Base-by-base conservation (phyloP, 2,888 invertebrate genomes). In the Odontocerum albicorne region DNA sequence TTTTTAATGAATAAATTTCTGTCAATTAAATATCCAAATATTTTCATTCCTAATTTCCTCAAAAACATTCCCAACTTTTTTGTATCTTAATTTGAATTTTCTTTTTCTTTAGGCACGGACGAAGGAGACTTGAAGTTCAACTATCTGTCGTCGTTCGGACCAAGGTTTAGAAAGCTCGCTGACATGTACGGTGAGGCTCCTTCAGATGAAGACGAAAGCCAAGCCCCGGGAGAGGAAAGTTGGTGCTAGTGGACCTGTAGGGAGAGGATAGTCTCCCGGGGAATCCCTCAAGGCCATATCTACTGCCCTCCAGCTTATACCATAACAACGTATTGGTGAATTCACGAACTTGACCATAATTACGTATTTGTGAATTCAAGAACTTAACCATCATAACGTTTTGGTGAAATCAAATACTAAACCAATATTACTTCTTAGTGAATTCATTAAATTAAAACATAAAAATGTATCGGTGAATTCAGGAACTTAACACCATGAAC, bases 71-170 rank as follows among this genome's bases (percentile, higher is more conserved):
- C n/a, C n/a, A n/a, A n/a, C n/a, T n/a, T n/a, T n/a, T n/a, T n/a
- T n/a, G n/a, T n/a, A n/a, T n/a, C n/a, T n/a, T n/a, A 45, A 17
- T 45, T 4, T 3, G 35, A 1, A 27, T 19, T 52, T 13, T 31
- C 19, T 45, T 35, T 55, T 21, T 17, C 2, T 15, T 13, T n/a
- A 83, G 87, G 87, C 67, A 92, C 92, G 59, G 93, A 92, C 70
- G 94, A 95, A 67, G 92, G 92, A 59, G 94, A 94, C 74, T 81
- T 93, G 64, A 92, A 93, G 71, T 96, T 96, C 77, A 95, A 95
- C 74, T 94, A 96, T 70, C 77, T 96, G 65, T 92, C 93, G 38
- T 92, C 91, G 70, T 96, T 96, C 74, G 96, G 96, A 42, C 96
- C 96, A n/a, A 84, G 95, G 62, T 96, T 96, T 84, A 86, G 92